Evolutionary conservation across 53 echinoderm and acorn worm species (phyloP).

Genomic region (Hippasteria phrygiana): DNA sequence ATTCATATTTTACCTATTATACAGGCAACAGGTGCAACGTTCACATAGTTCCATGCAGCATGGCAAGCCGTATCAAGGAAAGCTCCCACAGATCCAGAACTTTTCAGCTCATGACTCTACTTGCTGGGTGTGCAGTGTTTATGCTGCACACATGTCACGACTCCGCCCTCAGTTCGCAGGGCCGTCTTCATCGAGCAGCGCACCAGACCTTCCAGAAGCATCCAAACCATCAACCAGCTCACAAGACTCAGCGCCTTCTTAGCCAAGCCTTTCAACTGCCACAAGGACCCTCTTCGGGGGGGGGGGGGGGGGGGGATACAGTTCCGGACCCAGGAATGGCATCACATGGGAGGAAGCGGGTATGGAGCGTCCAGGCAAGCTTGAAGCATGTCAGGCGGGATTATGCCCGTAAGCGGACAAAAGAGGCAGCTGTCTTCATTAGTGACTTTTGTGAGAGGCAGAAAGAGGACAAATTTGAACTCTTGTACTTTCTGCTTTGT

Average conservation of each 20-base stretch:
- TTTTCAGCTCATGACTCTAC: neutral
- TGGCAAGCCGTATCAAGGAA: constrained; percentile 15
- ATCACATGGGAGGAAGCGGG: constrained; percentile 13
- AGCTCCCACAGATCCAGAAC: constrained; percentile 12
- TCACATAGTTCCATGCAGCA: constrained; percentile 27
- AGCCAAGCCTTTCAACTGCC: constrained; percentile 20
- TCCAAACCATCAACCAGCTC: constrained; percentile 21
- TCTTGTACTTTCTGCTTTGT: constrained; percentile 18
- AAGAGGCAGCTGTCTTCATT: too few species aligned
- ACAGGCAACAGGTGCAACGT: constrained; percentile 28
- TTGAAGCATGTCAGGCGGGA: constrained; percentile 34
- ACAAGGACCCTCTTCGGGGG: constrained; percentile 3
- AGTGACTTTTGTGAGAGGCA: too few species aligned
- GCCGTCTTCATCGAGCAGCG: neutral
- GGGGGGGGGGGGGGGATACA: too few species aligned
- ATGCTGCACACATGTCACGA: constrained; percentile 1
- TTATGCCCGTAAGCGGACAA: constrained; percentile 33
- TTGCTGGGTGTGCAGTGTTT: constrained; percentile 17
- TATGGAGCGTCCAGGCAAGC: constrained; percentile 22
- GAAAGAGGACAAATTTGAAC: constrained; percentile 18
- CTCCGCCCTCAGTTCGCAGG: constrained; percentile 20
- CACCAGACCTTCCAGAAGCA: too few species aligned
- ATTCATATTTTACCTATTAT: neutral
- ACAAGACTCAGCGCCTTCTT: neutral
- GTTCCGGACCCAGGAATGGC: constrained; percentile 15